Evolutionary conservation across 2,797 vertebrate species (phyloP), one percentile per base, ranked within the genome.

Genomic region (Peromyscus aztecus): DNA sequence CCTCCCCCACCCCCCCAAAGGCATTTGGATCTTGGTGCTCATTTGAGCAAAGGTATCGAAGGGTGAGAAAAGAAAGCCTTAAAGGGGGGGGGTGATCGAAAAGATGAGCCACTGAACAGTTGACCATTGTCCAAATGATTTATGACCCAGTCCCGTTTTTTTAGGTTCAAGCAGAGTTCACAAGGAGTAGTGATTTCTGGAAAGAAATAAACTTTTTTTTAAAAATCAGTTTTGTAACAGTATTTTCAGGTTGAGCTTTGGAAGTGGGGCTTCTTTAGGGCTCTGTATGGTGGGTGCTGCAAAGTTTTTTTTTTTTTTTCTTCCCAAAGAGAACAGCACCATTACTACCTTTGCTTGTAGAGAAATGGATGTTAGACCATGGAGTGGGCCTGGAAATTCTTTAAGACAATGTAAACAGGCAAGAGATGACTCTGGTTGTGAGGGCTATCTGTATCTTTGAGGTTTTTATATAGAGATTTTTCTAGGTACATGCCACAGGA

Each of bases 91-190:
- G 40, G 4, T 98, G 98, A 98, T 98, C 97, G 98, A 98, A 98
- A 98, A 98, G 99, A 99, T 99, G 99, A 99, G 98, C 98, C 98
- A 98, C 98, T 98, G 98, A 98, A 99, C 98, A 98, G 98, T 99
- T 99, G 98, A 98, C 98, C 99, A 99, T 99, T 99, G 98, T 99
- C 98, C 98, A 98, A 99, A 97, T 99, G 99, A 99, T 99, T 99
- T 99, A 99, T 99, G 98, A 98, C 99, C 98, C 98, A 90, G 98
- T 98, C 98, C 98, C 98, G 98, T 98, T 98, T 98, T 98, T 98
- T 98, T 98, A 99, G 98, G 99, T 99, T 99, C 99, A 99, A 98
- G 98, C 98, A 99, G 98, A 99, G 99, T 99, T 99, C 98, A 99
- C 98, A 99, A 98, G 98, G 98, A 98, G 98, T 98, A 98, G 98